Conservation (phyloP, 2,888 invertebrate genomes). For the Malachius bipustulatus region DNA sequence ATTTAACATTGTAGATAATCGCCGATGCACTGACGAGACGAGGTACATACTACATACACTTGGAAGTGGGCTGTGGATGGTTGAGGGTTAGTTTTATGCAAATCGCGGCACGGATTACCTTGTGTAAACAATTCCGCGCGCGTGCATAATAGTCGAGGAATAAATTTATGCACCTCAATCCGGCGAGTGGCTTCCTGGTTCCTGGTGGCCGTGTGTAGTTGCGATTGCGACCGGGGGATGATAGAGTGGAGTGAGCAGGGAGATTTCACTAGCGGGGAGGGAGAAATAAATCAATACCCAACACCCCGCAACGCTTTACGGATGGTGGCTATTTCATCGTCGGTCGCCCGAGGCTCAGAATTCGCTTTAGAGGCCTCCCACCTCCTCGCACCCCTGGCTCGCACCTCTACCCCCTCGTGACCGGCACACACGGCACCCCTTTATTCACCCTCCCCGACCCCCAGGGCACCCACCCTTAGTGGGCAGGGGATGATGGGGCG, state of each 20-base stretch:
- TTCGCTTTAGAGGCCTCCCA: neutral
- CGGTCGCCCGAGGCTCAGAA: conserved; percentile 6
- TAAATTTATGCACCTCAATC: conserved; percentile 30
- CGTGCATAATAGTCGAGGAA: conserved; percentile 26
- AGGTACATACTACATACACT: too few species aligned
- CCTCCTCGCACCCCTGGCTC: too few species aligned
- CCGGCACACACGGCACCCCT: too few species aligned
- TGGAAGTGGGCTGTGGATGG: too few species aligned
- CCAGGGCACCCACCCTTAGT: too few species aligned
- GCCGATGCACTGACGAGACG: too few species aligned
- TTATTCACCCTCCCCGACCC: too few species aligned
- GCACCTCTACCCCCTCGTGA: too few species aligned
- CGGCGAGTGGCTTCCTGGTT: conserved; percentile 27
- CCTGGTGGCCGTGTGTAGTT: too few species aligned
- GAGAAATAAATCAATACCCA: conserved; percentile 30
- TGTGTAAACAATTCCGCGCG: conserved; percentile 26
- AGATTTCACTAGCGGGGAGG: conserved; percentile 12
- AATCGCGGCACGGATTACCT: conserved; percentile 25
- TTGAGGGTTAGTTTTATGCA: conserved; percentile 22
- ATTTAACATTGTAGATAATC: too few species aligned
- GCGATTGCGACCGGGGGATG: conserved; percentile 7
- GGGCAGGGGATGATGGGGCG: too few species aligned
- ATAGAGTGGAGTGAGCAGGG: conserved; percentile 9
- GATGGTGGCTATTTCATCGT: conserved; percentile 14
- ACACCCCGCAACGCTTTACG: conserved; percentile 27